Percentiles rank a stretch among this genome's conserved stretches.
Evolutionary conservation across 2,888 invertebrate species (phyloP).

Genomic region (Lypha dubia): DNA sequence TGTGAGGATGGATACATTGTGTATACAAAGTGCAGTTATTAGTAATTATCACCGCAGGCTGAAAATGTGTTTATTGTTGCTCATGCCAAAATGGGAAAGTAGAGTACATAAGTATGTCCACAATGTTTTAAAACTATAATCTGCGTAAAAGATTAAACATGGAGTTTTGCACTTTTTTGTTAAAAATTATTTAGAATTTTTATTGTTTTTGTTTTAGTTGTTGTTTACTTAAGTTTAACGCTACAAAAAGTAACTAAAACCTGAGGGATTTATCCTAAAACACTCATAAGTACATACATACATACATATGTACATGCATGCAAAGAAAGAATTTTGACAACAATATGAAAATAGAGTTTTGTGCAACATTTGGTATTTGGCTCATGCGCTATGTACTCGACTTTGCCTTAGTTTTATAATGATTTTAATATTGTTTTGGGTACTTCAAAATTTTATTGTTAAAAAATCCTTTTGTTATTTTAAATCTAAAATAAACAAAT

Average conservation of each 20-base stretch:
- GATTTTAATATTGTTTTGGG: conserved; percentile 6
- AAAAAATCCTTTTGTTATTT: not conserved
- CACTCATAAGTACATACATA: not conserved
- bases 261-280: conserved; percentile 40
- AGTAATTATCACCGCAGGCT: conserved; percentile 71
- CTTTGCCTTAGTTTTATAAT: conserved; percentile 30
- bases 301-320: not conserved
- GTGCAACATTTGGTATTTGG: conserved; percentile 54
- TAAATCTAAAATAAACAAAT: conserved; percentile 48
- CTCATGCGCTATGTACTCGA: conserved; percentile 70
- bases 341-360: conserved; percentile 21
- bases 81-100: conserved; percentile 34
- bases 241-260: conserved; percentile 22
- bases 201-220: conserved; percentile 5
- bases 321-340: conserved; percentile 1
- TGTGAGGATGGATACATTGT: conserved; percentile 59
- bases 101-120: conserved; percentile 44
- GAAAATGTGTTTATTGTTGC: conserved; percentile 54
- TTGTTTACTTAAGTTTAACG: conserved; percentile 58
- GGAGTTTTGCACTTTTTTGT: conserved; percentile 47
- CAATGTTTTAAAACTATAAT: conserved; percentile 53
- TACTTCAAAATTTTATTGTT: conserved; percentile 34
- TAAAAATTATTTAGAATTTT: conserved; percentile 12
- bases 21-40: conserved; percentile 70
- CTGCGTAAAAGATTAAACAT: conserved; percentile 58